Conservation (phyloP, 2,797 vertebrate species). For the Sebastiscus tertius region DNA sequence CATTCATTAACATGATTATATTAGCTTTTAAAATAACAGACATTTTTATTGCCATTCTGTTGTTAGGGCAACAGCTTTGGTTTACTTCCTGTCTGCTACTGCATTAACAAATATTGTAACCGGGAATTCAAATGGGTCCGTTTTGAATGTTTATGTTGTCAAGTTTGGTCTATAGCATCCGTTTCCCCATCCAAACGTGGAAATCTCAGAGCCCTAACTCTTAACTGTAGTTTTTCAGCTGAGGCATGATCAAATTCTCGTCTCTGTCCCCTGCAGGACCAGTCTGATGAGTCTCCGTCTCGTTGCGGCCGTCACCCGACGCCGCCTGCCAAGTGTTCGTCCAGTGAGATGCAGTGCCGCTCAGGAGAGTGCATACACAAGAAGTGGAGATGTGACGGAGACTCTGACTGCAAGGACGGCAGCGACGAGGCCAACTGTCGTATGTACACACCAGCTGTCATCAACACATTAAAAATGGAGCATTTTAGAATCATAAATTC, state of each 20-base stretch:
- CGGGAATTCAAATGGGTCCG: too few relatives aligned
- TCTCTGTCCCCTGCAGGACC: slow-evolving; percentile 76
- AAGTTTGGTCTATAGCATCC: not conserved
- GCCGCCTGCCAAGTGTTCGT: slow-evolving; percentile 85
- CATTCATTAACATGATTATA: not conserved
- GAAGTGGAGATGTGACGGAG: slow-evolving; percentile 97
- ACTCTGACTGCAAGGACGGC: slow-evolving; percentile 95
- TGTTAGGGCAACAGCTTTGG: too few relatives aligned
- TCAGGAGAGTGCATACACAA: slow-evolving; percentile 96
- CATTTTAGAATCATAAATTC: not conserved
- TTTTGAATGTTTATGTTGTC: too few relatives aligned
- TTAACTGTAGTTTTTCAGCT: not conserved
- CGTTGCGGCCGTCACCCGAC: slow-evolving; percentile 90
- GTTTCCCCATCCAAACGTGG: not conserved
- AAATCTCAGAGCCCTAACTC: not conserved
- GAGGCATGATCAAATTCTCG: rapidly evolving
- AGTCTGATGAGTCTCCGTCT: slow-evolving; percentile 91
- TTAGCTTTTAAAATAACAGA: not conserved
- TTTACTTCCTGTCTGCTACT: too few relatives aligned
- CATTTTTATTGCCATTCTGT: too few relatives aligned
- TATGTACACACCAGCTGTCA: slow-evolving; percentile 77
- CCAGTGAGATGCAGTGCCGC: slow-evolving; percentile 90
- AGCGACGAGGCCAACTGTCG: slow-evolving; percentile 97
- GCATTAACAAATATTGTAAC: too few relatives aligned
- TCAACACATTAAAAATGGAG: not conserved